Evolutionary conservation across 2,113 vertebrate genomes (phyloP).

Genomic region (Rhipidura dahli): DNA sequence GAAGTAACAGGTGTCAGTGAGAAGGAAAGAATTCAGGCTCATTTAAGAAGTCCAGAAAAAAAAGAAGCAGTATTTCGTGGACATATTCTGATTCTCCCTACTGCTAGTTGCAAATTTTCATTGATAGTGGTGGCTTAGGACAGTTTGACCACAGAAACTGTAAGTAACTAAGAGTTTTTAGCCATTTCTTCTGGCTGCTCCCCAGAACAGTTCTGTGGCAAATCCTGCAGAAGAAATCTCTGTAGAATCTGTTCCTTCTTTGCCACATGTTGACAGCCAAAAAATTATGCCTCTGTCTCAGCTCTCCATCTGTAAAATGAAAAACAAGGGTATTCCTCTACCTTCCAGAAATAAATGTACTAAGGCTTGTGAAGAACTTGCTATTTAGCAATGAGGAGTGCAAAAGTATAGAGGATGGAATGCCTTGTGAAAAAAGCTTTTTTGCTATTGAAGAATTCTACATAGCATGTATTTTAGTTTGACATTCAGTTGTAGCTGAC

Average conservation of each 20-base stretch:
- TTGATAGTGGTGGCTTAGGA: neutral
- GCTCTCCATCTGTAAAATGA: neutral
- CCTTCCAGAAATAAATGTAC: neutral
- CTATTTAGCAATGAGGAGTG: neutral
- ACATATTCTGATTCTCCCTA: neutral
- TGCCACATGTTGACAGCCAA: neutral
- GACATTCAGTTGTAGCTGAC: neutral
- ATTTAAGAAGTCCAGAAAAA: neutral
- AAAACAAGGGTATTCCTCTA: neutral
- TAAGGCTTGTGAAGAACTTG: neutral
- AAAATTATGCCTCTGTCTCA: neutral
- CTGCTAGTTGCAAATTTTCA: neutral
- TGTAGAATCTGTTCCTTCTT: neutral
- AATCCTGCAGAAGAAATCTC: neutral
- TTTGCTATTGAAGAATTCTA: neutral
- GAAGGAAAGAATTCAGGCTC: neutral
- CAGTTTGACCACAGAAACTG: neutral
- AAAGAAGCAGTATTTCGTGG: neutral
- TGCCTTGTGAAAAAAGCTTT: neutral
- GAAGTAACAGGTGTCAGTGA: neutral
- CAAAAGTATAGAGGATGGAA: neutral
- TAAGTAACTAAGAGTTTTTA: neutral
- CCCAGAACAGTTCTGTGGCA: neutral
- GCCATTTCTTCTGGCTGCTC: neutral
- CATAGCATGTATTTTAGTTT: neutral